A percentile compares a stretch with the other conserved stretches of the same genome.
Conservation (phyloP, 2,888 invertebrate genomes). For the Lasioglossum pauxillum region DNA sequence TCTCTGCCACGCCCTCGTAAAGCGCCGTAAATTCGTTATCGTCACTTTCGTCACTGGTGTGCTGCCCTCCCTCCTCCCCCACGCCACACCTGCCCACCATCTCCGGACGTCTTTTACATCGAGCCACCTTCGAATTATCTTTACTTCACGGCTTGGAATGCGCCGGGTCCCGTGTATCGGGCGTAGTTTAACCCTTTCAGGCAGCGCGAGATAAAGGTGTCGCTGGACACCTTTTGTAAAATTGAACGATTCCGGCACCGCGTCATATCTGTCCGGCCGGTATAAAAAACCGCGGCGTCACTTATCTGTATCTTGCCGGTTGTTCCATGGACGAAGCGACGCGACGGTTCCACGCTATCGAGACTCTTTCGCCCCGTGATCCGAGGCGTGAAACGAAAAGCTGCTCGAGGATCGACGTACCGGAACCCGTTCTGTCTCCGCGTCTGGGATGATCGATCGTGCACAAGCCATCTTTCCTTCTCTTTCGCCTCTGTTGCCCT, state of each 20-base stretch:
- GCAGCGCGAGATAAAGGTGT: slow-evolving; percentile 78
- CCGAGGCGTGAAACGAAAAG: slow-evolving; percentile 53
- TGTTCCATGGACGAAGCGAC: background rate
- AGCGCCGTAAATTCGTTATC: slow-evolving; percentile 77
- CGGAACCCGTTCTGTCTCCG: slow-evolving; percentile 47
- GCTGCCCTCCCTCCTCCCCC: slow-evolving; percentile 20
- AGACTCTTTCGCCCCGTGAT: slow-evolving; percentile 39
- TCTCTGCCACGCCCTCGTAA: slow-evolving; percentile 34
- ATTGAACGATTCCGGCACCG: slow-evolving; percentile 75
- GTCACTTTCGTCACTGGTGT: slow-evolving; percentile 70
- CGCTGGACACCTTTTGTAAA: slow-evolving; percentile 76
- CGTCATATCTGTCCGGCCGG: slow-evolving; percentile 54
- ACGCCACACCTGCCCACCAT: background rate
- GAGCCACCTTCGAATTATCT: slow-evolving; percentile 72
- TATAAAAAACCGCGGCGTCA: slow-evolving; percentile 50
- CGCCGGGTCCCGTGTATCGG: slow-evolving; percentile 51
- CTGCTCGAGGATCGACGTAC: slow-evolving; percentile 48
- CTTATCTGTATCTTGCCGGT: slow-evolving; percentile 56
- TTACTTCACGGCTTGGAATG: slow-evolving; percentile 75
- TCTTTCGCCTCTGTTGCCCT: background rate
- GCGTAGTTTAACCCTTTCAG: slow-evolving; percentile 77
- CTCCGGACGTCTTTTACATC: slow-evolving; percentile 31
- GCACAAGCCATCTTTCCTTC: background rate
- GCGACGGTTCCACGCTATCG: slow-evolving; percentile 32
- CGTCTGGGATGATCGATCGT: slow-evolving; percentile 51